Conservation (phyloP, 2,113 vertebrate genomes). For the Toxotes chatareus region DNA sequence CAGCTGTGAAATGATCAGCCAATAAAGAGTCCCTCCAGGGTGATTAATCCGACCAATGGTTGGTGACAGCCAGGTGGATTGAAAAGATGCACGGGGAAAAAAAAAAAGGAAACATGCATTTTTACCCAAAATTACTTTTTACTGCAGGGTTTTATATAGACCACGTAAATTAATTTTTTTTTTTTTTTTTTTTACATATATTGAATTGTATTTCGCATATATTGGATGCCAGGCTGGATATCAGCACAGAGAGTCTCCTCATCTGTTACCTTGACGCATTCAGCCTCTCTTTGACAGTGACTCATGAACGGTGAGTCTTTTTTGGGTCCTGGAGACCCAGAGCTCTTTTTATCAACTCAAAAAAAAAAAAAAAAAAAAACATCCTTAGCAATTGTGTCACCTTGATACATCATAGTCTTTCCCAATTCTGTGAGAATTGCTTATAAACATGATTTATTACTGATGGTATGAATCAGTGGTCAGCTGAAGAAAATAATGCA, state of each 20-base stretch:
- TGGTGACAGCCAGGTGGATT: slow-evolving; percentile 61
- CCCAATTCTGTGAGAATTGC: neutral
- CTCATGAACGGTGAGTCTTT: slow-evolving; percentile 34
- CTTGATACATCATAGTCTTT: neutral
- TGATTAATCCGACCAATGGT: slow-evolving; percentile 75
- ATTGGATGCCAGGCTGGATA: neutral
- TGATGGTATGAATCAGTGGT: neutral
- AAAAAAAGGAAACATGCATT: slow-evolving; percentile 10
- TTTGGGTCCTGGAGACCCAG: too few species aligned
- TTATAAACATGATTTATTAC: neutral
- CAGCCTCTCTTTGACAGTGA: slow-evolving; percentile 22
- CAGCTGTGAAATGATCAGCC: slow-evolving; percentile 71
- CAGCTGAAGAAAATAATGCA: neutral
- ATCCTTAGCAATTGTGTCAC: neutral
- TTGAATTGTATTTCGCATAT: slow-evolving; percentile 6
- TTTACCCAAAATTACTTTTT: neutral
- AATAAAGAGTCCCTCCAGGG: slow-evolving; percentile 73
- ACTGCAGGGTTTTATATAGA: slow-evolving; percentile 3
- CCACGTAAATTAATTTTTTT: neutral
- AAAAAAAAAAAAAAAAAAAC: slow-evolving; percentile 20
- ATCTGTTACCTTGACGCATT: slow-evolving; percentile 12
- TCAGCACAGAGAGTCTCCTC: neutral
- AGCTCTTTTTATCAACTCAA: neutral
- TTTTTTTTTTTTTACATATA: slow-evolving; percentile 4
- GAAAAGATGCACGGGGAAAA: slow-evolving; percentile 28